These are phyloP conservation scores for Sebastolobus altivelis DNA, from an alignment of 2,797 vertebrate genomes.

Conservation along the genomic window DNA sequence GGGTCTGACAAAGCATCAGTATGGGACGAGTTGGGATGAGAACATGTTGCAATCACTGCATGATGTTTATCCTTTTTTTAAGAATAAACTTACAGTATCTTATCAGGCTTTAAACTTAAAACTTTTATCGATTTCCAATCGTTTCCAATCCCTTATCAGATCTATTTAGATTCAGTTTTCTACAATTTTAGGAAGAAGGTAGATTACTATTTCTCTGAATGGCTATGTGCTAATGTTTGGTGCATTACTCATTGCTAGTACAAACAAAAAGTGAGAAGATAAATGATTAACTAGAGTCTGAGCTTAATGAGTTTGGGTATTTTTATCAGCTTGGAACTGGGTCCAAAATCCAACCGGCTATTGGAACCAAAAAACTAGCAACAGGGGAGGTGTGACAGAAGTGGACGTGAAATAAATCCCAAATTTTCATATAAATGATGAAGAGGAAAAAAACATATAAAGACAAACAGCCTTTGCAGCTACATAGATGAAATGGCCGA, in stretches of 20 bases:
- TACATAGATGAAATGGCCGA: background rate
- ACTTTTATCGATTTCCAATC: background rate
- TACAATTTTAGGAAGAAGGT: background rate
- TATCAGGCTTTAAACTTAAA: background rate
- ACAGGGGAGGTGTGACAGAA: background rate
- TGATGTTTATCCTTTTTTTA: background rate
- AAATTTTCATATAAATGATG: background rate
- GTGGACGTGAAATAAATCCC: background rate
- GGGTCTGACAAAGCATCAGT: too few species aligned
- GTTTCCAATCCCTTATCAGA: background rate
- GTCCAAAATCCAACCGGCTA: background rate
- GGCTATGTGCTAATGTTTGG: background rate
- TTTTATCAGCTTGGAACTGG: slow-evolving; percentile 1
- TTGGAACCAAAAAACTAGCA: background rate
- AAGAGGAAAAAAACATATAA: background rate
- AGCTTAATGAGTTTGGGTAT: background rate
- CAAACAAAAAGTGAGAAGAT: background rate
- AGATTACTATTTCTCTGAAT: background rate
- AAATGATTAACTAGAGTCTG: background rate
- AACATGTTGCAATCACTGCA: background rate
- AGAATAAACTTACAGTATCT: background rate
- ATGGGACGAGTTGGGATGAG: too few species aligned
- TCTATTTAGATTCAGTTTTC: background rate
- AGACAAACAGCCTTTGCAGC: background rate
- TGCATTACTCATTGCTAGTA: background rate